Evolutionary conservation across 1,140 invertebrate species (phyloP).

Genomic region (Drosophila sucinea): DNA sequence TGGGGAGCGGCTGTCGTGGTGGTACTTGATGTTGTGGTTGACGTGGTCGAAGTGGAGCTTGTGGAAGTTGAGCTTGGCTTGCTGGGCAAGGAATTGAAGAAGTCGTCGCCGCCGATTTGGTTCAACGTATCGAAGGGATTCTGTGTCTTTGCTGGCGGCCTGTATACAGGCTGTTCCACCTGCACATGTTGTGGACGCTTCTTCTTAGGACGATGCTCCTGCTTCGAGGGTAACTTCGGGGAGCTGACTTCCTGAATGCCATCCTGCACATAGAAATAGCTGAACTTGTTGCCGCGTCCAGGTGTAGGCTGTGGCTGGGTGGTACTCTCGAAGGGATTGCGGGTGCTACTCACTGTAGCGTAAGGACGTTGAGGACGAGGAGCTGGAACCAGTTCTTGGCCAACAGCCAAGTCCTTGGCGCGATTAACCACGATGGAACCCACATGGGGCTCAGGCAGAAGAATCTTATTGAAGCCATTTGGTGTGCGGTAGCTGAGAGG

Average conservation of each 20-base stretch:
- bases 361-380: slow-evolving; percentile 55
- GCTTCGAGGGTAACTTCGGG: slow-evolving; percentile 67
- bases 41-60: slow-evolving; percentile 50
- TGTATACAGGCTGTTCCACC: slow-evolving; percentile 61
- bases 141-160: slow-evolving; percentile 55
- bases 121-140: slow-evolving; percentile 77
- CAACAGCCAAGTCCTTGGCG: slow-evolving; percentile 46
- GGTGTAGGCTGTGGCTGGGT: slow-evolving; percentile 50
- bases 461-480: slow-evolving; percentile 91
- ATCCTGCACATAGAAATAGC: slow-evolving; percentile 74
- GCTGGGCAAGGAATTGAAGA: slow-evolving; percentile 60
- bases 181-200: slow-evolving; percentile 67
- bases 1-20: slow-evolving; percentile 65
- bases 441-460: slow-evolving; percentile 92
- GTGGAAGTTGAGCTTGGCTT: slow-evolving; percentile 48
- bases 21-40: slow-evolving; percentile 59
- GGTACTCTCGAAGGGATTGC: slow-evolving; percentile 65
- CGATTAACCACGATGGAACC: slow-evolving; percentile 90
- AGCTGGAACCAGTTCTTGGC: slow-evolving; percentile 39
- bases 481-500: slow-evolving; percentile 92
- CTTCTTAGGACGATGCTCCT: slow-evolving; percentile 69
- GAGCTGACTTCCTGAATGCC: slow-evolving; percentile 75
- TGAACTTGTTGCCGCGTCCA: slow-evolving; percentile 73
- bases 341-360: slow-evolving; percentile 44
- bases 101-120: slow-evolving; percentile 76